Evolutionary conservation across 2,797 vertebrate genomes (phyloP).

Genomic region (Pachyuromys duprasi): DNA sequence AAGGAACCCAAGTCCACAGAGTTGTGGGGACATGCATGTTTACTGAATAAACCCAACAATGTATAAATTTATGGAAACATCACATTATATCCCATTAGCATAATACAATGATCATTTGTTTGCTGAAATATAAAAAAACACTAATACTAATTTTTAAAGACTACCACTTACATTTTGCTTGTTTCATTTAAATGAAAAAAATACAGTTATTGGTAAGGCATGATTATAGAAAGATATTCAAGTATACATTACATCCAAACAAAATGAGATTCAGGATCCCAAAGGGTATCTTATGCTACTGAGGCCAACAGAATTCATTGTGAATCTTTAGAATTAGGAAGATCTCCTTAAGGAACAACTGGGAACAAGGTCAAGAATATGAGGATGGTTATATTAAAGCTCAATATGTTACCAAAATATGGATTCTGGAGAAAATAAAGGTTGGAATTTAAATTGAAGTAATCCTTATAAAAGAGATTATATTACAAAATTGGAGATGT

Average conservation of each 20-base stretch:
- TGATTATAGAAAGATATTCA: neutral
- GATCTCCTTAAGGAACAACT: neutral
- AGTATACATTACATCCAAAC: neutral
- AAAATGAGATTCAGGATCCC: neutral
- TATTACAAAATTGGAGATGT: conserved; percentile 58
- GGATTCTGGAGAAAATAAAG: conserved; percentile 48
- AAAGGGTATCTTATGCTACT: conserved; percentile 30
- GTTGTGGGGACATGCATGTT: neutral
- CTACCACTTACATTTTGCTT: neutral
- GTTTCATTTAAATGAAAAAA: conserved; percentile 49
- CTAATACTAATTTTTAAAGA: neutral
- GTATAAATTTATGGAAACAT: neutral
- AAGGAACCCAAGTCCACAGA: neutral
- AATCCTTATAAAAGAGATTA: neutral
- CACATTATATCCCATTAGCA: neutral
- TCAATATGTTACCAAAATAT: conserved; percentile 49
- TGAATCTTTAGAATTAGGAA: conserved; percentile 13
- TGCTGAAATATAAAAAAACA: neutral
- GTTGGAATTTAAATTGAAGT: conserved; percentile 70
- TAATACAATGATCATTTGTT: neutral
- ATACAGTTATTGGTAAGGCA: neutral
- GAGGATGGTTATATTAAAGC: conserved; percentile 22
- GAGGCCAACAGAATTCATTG: neutral
- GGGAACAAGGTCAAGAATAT: neutral
- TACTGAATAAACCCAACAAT: neutral